Evolutionary conservation across 2,888 invertebrate genomes (phyloP), one percentile per base, ranked within the genome.

Genomic region (Erebia ligea): DNA sequence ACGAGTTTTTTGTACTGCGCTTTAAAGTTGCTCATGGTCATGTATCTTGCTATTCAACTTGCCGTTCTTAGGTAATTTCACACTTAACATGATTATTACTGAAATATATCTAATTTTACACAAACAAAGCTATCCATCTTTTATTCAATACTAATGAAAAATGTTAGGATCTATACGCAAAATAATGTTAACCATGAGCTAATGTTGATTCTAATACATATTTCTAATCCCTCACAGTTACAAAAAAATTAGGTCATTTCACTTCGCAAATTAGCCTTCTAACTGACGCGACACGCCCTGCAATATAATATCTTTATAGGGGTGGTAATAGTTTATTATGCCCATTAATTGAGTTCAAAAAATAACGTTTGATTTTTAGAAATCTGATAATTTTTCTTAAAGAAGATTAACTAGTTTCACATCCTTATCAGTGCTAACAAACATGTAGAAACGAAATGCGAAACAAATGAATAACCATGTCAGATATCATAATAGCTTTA

Each of bases 241-340:
- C 21, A 40, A 45, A 62, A 50, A 50, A 68, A 59, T 68, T 65
- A 65, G 71, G 68, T 62, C 71, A 48, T 40, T 19, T 58, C 54
- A 67, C 48, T 71, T 65, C n/a, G 45, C 21, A 63, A 72, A 69
- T 72, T 72, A 63, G 56, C 62, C 61, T 62, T 72, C 34, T 67
- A 54, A 11, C 17, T 19, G 48, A 42, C 62, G n/a, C 21, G 68
- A 57, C 71, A 67, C 68, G 42, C 71, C 71, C 66, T 34, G 67
- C 21, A n/a, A 59, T 59, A 59, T 19, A 42, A 64, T 34, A 25
- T 42, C 17, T 65, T 65, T 42, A 19, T 52, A 34, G 64, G 40
- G 8, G 42, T 17, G 45, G 34, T 34, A 34, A 34, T 34, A 48
- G 34, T 45, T 48, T 13, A 34, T 61, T 19, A 9, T 42, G 11